phyloP scores from a whole-genome alignment of 2,113 vertebrate species.

The Cephalopholis sonnerati region DNA sequence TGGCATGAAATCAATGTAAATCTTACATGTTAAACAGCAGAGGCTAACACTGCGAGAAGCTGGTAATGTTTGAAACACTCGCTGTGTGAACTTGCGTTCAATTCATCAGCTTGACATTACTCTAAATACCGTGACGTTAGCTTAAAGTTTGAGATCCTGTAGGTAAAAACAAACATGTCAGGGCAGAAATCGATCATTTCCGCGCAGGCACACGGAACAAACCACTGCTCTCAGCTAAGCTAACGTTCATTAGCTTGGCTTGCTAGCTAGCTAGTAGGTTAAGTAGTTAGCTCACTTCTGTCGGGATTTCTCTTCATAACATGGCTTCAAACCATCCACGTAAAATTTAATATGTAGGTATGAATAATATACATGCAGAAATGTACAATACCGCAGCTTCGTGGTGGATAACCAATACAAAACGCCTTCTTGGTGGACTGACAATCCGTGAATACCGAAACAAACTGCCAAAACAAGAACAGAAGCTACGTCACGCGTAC shows the following conservation, averaged over 20 bases:
- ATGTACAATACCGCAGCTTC: slow-evolving; percentile 62
- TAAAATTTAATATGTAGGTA: accelerated
- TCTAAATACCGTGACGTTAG: accelerated
- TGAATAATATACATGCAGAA: background rate
- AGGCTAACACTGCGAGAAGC: slow-evolving; percentile 22
- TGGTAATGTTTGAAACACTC: background rate
- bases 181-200: slow-evolving; percentile 51
- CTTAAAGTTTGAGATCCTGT: background rate
- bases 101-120: background rate
- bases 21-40: slow-evolving; percentile 1
- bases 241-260: slow-evolving; percentile 61
- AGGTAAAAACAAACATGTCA: slow-evolving; percentile 11
- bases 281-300: slow-evolving; percentile 63
- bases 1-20: slow-evolving; percentile 12
- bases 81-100: background rate
- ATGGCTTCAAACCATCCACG: background rate
- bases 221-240: slow-evolving; percentile 49
- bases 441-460: slow-evolving; percentile 78
- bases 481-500: slow-evolving; percentile 62
- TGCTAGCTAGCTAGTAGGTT: slow-evolving; percentile 59
- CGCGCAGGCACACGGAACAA: slow-evolving; percentile 41
- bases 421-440: slow-evolving; percentile 56
- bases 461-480: slow-evolving; percentile 85
- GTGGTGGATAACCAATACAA: slow-evolving; percentile 34
- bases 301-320: slow-evolving; percentile 21